These are phyloP conservation scores for Clarias macrocephalus DNA, from an alignment of 2,113 vertebrate species.

Conservation along the genomic window DNA sequence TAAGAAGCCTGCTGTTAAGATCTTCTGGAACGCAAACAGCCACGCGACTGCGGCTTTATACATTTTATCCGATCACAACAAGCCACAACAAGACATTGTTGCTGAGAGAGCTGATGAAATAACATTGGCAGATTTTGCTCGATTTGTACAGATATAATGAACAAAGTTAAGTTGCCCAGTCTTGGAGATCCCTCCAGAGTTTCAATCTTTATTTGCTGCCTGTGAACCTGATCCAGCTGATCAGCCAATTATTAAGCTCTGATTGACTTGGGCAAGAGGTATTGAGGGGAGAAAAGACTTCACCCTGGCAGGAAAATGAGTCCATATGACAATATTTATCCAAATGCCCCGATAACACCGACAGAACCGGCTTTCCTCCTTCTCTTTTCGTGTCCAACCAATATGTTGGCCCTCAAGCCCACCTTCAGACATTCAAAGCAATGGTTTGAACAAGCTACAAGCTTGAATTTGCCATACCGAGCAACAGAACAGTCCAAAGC, in stretches of 20 bases:
- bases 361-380: not conserved
- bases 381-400: not conserved
- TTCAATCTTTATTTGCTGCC: not conserved
- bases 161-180: not conserved
- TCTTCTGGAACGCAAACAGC: not conserved
- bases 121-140: not conserved
- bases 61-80: not conserved
- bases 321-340: not conserved
- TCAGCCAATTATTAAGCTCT: not conserved
- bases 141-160: not conserved
- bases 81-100: not conserved
- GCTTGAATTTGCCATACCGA: not conserved
- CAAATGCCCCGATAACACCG: not conserved
- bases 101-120: not conserved
- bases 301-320: not conserved
- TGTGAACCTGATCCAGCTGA: not conserved
- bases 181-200: not conserved
- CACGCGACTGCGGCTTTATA: not conserved
- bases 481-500: not conserved
- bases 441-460: not conserved
- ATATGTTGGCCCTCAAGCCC: not conserved
- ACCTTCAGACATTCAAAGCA: not conserved
- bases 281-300: not conserved
- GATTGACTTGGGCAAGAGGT: not conserved
- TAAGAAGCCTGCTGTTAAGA: not conserved